Percentiles rank a stretch among this genome's conserved stretches.
These are phyloP conservation scores for Sandelia bainsii DNA, from an alignment of 2,797 vertebrate genomes.

Conservation along the genomic window DNA sequence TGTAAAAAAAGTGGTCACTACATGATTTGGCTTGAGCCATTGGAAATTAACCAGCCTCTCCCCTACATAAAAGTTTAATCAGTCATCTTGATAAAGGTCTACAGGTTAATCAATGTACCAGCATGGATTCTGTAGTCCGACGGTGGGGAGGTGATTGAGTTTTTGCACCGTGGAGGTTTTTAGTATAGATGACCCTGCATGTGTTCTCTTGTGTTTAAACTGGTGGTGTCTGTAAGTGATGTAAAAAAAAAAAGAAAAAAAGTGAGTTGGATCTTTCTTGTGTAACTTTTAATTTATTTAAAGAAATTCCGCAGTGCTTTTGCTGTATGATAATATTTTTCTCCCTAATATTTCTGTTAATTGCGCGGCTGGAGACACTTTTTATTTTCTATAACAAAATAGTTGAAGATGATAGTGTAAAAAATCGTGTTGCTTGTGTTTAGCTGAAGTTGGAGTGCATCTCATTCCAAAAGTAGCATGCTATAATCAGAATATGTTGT, in stretches of 20 bases:
- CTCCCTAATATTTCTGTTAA: neutral
- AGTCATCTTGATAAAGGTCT: conserved; percentile 65
- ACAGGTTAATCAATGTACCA: conserved; percentile 71
- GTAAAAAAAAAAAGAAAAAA: conserved; percentile 27
- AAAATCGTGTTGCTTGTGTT: conserved; percentile 7
- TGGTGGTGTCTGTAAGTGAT: conserved; percentile 32
- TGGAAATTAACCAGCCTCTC: conserved; percentile 60
- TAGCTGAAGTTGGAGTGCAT: conserved; percentile 19
- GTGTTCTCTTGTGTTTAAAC: conserved; percentile 43
- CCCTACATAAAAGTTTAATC: conserved; percentile 68
- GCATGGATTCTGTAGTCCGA: conserved; percentile 33
- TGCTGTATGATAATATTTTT: neutral
- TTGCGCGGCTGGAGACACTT: conserved; percentile 1
- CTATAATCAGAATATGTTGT: conserved; percentile 52
- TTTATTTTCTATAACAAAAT: conserved; percentile 13
- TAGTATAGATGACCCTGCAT: conserved; percentile 27
- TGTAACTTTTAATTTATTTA: conserved; percentile 11
- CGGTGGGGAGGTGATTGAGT: conserved; percentile 30
- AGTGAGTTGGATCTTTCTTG: neutral
- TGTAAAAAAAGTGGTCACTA: conserved; percentile 28
- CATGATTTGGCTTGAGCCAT: conserved; percentile 33
- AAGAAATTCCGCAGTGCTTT: neutral
- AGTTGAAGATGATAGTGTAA: conserved; percentile 1
- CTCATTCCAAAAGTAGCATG: conserved; percentile 9
- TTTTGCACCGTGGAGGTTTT: conserved; percentile 36